phyloP scores from a whole-genome alignment of 2,888 invertebrate species.

The Brachyptera putata region DNA sequence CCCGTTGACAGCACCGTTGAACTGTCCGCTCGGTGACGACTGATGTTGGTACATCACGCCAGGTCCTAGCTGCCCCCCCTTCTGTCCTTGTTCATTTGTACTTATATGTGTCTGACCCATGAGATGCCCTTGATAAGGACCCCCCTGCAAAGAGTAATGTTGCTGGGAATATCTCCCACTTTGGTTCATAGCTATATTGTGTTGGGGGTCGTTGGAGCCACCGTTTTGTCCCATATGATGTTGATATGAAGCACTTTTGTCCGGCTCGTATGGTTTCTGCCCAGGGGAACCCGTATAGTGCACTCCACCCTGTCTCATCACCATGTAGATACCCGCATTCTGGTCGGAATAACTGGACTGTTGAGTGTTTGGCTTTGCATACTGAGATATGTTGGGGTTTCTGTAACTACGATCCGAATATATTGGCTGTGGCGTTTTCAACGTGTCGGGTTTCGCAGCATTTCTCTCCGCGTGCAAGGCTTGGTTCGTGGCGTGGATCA shows the following conservation, averaged over 20 bases:
- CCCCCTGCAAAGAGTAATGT: neutral
- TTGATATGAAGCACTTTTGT: neutral
- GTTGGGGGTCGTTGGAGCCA: neutral
- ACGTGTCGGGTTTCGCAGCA: neutral
- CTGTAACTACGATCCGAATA: conserved; percentile 6
- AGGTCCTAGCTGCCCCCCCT: neutral
- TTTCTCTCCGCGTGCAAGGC: neutral
- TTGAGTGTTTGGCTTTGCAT: conserved; percentile 6
- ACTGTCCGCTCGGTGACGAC: neutral
- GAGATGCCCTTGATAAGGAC: conserved; percentile 1
- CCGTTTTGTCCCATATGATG: neutral
- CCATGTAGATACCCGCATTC: conserved; percentile 29
- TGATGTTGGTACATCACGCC: neutral
- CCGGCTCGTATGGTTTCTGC: neutral
- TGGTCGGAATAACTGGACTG: conserved; percentile 1
- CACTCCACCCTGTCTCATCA: conserved; percentile 26
- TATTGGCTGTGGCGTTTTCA: neutral
- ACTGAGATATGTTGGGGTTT: neutral
- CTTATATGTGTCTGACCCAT: neutral
- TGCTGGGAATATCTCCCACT: conserved; percentile 1
- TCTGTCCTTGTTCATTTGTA: neutral
- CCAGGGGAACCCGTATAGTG: neutral
- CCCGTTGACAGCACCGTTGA: neutral
- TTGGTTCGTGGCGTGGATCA: conserved; percentile 9
- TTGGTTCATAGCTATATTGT: conserved; percentile 2